These are phyloP conservation scores for Andrena haemorrhoa DNA, from an alignment of 2,888 invertebrate species.

Conservation along the genomic window DNA sequence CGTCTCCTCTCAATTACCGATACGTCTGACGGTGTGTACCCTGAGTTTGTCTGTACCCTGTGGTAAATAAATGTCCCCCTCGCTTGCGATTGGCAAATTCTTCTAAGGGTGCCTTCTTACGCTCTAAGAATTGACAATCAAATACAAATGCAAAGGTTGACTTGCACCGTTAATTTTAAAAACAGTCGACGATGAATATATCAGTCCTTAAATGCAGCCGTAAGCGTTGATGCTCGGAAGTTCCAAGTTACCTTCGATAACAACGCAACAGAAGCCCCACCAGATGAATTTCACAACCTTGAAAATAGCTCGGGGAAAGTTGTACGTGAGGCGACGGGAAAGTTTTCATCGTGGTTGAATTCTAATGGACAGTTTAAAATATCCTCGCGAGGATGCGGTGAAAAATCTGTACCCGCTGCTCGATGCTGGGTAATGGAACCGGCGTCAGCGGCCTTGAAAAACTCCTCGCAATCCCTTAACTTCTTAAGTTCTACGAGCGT, in stretches of 20 bases:
- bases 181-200: background rate
- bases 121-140: no score
- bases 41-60: no score
- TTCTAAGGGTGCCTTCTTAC: no score
- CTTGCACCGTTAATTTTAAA: no score
- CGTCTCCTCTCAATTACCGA: conserved; percentile 43
- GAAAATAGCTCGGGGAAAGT: conserved; percentile 27
- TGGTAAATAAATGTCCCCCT: no score
- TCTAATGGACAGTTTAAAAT: conserved; percentile 47
- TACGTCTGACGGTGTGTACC: background rate
- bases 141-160: no score
- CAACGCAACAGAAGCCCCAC: background rate
- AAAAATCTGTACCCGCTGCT: conserved; percentile 44
- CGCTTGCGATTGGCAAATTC: no score
- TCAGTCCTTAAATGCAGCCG: background rate
- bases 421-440: conserved; percentile 1
- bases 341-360: conserved; percentile 31
- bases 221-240: background rate
- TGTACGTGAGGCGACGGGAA: conserved; percentile 4
- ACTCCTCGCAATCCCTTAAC: conserved; percentile 64
- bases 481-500: conserved; percentile 67
- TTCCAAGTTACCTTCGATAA: background rate
- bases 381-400: conserved; percentile 33
- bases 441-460: conserved; percentile 65
- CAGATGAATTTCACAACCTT: conserved; percentile 24